Evolutionary conservation across 2,888 invertebrate genomes (phyloP).

Genomic region (Anoplius nigerrimus): DNA sequence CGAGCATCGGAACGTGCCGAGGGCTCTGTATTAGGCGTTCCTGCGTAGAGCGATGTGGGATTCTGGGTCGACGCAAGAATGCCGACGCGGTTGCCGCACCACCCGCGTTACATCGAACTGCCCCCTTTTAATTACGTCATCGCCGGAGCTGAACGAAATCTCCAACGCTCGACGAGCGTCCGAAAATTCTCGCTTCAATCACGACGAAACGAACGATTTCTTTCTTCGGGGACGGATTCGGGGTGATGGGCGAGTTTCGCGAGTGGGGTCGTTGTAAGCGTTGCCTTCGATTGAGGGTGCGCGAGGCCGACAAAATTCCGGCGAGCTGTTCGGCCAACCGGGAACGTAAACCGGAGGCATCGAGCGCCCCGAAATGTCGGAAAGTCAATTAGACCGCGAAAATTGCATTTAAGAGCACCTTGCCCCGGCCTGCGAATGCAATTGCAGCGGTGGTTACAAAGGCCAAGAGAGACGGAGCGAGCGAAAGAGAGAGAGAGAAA

Average conservation of each 20-base stretch:
- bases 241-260: conserved; percentile 26
- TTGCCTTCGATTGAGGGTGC: conserved; percentile 24
- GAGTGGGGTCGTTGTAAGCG: conserved; percentile 7
- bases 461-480: too few species aligned
- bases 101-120: too few species aligned
- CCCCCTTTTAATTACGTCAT: too few species aligned
- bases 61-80: too few species aligned
- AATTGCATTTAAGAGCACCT: conserved; percentile 53
- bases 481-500: too few species aligned
- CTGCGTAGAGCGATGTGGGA: too few species aligned
- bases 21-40: too few species aligned
- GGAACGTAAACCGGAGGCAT: conserved; percentile 30
- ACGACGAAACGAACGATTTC: too few species aligned
- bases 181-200: too few species aligned
- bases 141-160: too few species aligned
- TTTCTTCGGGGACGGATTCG: too few species aligned
- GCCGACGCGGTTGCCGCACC: neutral
- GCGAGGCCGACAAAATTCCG: conserved; percentile 31
- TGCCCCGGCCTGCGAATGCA: conserved; percentile 53
- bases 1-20: conserved; percentile 19
- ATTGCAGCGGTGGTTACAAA: conserved; percentile 57
- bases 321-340: conserved; percentile 18
- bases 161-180: too few species aligned
- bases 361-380: conserved; percentile 34
- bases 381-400: conserved; percentile 51